These are phyloP conservation scores for Ips nitidus DNA, from an alignment of 1,140 invertebrate species.

Conservation along the genomic window DNA sequence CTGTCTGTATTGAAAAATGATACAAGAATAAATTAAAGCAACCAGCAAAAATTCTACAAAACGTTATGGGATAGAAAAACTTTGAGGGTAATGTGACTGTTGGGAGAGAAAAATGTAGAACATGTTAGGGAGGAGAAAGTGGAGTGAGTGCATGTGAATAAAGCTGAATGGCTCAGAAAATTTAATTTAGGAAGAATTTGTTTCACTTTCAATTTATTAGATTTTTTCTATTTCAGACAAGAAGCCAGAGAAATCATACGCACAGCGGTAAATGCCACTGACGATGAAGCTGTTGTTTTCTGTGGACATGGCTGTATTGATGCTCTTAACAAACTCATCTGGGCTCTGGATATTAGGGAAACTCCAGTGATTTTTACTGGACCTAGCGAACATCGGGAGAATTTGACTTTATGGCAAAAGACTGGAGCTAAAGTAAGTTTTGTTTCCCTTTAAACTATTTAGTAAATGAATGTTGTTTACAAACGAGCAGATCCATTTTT, in stretches of 20 bases:
- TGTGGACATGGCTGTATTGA: slow-evolving; percentile 72
- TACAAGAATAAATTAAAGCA: too few species aligned
- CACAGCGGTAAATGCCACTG: slow-evolving; percentile 76
- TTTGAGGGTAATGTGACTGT: too few species aligned
- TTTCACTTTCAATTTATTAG: too few species aligned
- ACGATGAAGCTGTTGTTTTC: slow-evolving; percentile 84
- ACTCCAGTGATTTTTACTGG: slow-evolving; percentile 78
- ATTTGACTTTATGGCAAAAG: slow-evolving; percentile 83
- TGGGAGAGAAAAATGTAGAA: too few species aligned
- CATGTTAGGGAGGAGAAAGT: too few species aligned
- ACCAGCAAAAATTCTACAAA: too few species aligned
- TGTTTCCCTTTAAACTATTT: neutral
- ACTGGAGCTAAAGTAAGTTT: slow-evolving; percentile 69
- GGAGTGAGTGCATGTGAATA: too few species aligned
- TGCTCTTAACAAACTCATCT: slow-evolving; percentile 70
- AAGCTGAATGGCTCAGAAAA: too few species aligned
- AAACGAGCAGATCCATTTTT: neutral
- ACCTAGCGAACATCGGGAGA: slow-evolving; percentile 82
- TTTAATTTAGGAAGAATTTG: too few species aligned
- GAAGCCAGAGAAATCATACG: slow-evolving; percentile 82
- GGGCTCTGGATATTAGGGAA: slow-evolving; percentile 63
- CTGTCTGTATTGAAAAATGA: too few species aligned
- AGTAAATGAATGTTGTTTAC: neutral
- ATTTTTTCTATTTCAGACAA: slow-evolving; percentile 59
- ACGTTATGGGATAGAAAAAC: too few species aligned